Evolutionary conservation across 2,113 vertebrate genomes (phyloP).

Genomic region (Gopherus flavomarginatus): DNA sequence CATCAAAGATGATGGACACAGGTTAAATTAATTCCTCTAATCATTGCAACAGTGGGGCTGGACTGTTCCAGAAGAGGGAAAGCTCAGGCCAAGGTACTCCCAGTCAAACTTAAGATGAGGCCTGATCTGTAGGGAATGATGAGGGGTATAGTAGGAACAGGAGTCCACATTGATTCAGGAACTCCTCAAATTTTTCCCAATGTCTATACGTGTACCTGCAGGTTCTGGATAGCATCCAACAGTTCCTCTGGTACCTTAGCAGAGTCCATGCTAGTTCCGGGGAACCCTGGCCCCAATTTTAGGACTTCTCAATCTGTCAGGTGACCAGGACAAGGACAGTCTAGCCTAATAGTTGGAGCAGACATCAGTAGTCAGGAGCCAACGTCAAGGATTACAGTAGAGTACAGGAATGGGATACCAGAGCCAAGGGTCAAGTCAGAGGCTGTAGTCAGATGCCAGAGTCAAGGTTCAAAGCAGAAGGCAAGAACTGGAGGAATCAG

Average conservation of each 20-base stretch:
- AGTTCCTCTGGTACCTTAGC: not conserved
- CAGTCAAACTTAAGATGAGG: not conserved
- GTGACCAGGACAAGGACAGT: not conserved
- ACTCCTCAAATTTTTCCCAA: not conserved
- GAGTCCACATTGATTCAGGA: not conserved
- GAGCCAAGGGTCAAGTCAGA: too few relatives aligned
- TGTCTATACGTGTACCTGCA: not conserved
- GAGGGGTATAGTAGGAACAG: not conserved
- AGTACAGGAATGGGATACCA: too few relatives aligned
- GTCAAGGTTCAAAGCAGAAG: too few relatives aligned
- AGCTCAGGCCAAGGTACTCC: too few relatives aligned
- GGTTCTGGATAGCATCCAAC: not conserved
- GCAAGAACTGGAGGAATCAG: too few relatives aligned
- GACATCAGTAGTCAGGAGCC: not conserved
- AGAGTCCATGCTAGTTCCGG: not conserved
- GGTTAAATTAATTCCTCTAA: not conserved
- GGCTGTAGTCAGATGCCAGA: too few relatives aligned
- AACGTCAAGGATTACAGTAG: too few relatives aligned
- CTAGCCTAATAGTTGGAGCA: not conserved
- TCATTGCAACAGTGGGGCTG: not conserved
- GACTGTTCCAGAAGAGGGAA: not conserved
- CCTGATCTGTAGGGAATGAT: not conserved
- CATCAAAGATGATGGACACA: not conserved
- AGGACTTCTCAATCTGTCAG: not conserved
- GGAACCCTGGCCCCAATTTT: not conserved